A percentile compares a stretch with the other conserved stretches of the same genome.
phyloP scores from a whole-genome alignment of 1,140 invertebrate species.

The Heliothis virescens region DNA sequence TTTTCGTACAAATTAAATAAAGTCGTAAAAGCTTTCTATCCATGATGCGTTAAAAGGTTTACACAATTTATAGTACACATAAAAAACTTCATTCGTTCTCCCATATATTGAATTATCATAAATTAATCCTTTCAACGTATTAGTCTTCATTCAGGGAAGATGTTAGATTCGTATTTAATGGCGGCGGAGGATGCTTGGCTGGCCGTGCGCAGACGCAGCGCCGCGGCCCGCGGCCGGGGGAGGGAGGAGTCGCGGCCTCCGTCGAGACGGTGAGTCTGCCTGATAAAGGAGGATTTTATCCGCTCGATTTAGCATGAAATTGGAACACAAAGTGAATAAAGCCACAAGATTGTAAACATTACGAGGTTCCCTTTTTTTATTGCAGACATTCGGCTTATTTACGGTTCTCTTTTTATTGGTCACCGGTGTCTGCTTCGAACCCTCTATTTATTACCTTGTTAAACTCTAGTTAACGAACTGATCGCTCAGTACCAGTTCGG shows the following conservation, averaged over 20 bases:
- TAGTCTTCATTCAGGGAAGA: conserved; percentile 72
- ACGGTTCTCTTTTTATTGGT: conserved; percentile 82
- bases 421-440: conserved; percentile 70
- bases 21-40: conserved; percentile 56
- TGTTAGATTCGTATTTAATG: conserved; percentile 80
- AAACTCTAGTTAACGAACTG: conserved; percentile 82
- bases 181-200: conserved; percentile 50
- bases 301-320: conserved; percentile 86
- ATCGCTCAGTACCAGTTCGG: conserved; percentile 65
- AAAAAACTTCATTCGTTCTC: conserved; percentile 53
- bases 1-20: conserved; percentile 39
- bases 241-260: conserved; percentile 56
- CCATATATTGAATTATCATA: conserved; percentile 71
- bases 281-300: conserved; percentile 84
- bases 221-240: conserved; percentile 42
- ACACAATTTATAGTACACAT: conserved; percentile 57
- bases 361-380: conserved; percentile 85
- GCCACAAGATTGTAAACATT: conserved; percentile 86
- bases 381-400: conserved; percentile 81
- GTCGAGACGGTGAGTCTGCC: conserved; percentile 81
- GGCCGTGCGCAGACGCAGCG: conserved; percentile 40
- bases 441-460: conserved; percentile 84
- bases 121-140: conserved; percentile 71
- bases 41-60: conserved; percentile 52
- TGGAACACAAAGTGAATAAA: conserved; percentile 86